These are phyloP conservation scores for Gymnothorax reevesii DNA, from an alignment of 2,797 vertebrate genomes.

Conservation along the genomic window DNA sequence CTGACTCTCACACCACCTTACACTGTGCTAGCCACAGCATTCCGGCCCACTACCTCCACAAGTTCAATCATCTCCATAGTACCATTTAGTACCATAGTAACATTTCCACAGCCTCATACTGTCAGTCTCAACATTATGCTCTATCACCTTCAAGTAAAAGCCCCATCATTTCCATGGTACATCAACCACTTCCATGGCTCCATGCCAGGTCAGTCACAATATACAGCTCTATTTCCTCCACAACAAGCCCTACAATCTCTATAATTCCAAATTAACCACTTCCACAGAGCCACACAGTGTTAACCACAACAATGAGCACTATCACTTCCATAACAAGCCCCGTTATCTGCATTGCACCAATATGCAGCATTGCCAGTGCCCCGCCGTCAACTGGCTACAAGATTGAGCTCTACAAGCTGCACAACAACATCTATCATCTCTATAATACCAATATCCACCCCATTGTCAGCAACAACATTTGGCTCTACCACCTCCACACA, in stretches of 20 bases:
- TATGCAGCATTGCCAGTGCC: no score
- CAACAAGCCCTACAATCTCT: no score
- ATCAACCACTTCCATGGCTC: no score
- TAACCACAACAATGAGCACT: constrained; percentile 18
- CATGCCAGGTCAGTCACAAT: no score
- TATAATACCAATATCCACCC: constrained; percentile 49
- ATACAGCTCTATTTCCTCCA: no score
- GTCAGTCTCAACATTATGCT: not conserved
- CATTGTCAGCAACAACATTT: constrained; percentile 23
- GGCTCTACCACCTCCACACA: constrained; percentile 37
- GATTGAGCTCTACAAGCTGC: constrained; percentile 46
- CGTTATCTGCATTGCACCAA: no score
- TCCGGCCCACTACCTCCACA: not conserved
- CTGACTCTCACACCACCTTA: no score
- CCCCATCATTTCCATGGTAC: no score
- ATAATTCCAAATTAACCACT: no score
- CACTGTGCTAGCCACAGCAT: no score
- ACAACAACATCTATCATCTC: constrained; percentile 24
- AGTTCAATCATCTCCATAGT: not conserved
- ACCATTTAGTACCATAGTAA: no score
- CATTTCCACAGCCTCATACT: not conserved
- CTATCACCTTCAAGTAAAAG: not conserved
- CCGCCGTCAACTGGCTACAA: not conserved
- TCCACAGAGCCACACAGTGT: no score
- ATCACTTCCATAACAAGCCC: constrained; percentile 24